Percentiles rank a stretch among this genome's conserved stretches.
Evolutionary conservation across 2,797 vertebrate genomes (phyloP).

Genomic region (Ambastaia sidthimunki): DNA sequence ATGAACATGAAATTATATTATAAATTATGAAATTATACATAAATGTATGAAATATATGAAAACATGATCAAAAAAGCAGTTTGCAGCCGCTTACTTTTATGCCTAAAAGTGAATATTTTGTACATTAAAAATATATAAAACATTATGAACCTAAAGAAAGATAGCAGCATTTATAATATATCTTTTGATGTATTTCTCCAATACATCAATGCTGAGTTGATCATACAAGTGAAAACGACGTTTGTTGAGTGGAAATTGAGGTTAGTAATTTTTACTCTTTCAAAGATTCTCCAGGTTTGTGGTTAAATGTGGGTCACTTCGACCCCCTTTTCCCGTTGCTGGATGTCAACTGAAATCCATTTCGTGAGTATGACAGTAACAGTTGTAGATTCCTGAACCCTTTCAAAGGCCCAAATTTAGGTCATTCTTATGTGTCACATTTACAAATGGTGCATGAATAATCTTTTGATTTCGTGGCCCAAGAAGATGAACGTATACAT

Average conservation of each 20-base stretch:
- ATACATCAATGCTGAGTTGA: not conserved
- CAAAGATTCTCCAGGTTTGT: constrained; percentile 9
- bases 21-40: no score
- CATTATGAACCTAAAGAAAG: no score
- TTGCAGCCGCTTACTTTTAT: no score
- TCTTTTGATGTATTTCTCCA: no score
- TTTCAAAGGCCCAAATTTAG: constrained; percentile 47
- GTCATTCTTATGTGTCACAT: constrained; percentile 37
- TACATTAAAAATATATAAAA: no score
- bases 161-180: no score
- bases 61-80: no score
- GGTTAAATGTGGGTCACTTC: constrained; percentile 44
- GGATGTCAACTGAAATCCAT: constrained; percentile 5
- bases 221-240: no score
- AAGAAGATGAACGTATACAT: not conserved
- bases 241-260: not conserved
- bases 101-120: no score
- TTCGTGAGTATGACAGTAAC: constrained; percentile 4
- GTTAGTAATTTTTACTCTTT: constrained; percentile 12
- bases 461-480: not conserved
- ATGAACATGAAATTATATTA: no score
- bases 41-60: no score
- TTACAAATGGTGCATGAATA: not conserved
- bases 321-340: constrained; percentile 34
- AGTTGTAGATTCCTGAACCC: constrained; percentile 46